phyloP scores from a whole-genome alignment of 1,140 invertebrate genomes.

The Bemisia tabaci region DNA sequence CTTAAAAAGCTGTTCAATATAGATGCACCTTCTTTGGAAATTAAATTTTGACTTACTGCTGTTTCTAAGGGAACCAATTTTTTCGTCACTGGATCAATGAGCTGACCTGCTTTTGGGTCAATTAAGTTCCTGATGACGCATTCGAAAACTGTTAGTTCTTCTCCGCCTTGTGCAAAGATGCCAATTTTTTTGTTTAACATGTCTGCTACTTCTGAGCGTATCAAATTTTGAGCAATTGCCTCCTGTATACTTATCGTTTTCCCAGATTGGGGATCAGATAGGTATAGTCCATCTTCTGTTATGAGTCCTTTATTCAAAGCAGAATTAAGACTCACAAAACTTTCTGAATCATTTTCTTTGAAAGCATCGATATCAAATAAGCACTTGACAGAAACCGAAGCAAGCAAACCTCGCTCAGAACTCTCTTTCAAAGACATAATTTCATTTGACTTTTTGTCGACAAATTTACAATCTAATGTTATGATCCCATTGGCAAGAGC shows the following conservation, averaged over 20 bases:
- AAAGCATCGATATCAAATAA: slow-evolving; percentile 88
- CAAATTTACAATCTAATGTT: slow-evolving; percentile 52
- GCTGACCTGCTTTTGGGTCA: slow-evolving; percentile 71
- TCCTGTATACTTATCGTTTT: slow-evolving; percentile 53
- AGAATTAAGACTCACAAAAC: slow-evolving; percentile 74
- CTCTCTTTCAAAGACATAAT: slow-evolving; percentile 58
- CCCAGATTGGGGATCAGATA: slow-evolving; percentile 57
- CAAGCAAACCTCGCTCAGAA: slow-evolving; percentile 72
- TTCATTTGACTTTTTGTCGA: slow-evolving; percentile 54
- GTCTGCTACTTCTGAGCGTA: slow-evolving; percentile 63
- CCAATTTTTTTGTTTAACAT: slow-evolving; percentile 71
- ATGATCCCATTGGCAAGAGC: slow-evolving; percentile 68
- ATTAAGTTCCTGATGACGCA: slow-evolving; percentile 68
- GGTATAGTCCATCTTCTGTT: slow-evolving; percentile 50
- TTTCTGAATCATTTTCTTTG: slow-evolving; percentile 59
- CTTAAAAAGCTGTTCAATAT: slow-evolving; percentile 67
- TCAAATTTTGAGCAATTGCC: slow-evolving; percentile 42
- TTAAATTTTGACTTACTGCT: slow-evolving; percentile 68
- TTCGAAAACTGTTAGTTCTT: slow-evolving; percentile 68
- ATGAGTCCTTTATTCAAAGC: slow-evolving; percentile 68
- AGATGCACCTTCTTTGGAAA: slow-evolving; percentile 71
- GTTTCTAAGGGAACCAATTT: slow-evolving; percentile 67
- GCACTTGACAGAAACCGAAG: slow-evolving; percentile 71
- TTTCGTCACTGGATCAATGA: slow-evolving; percentile 61
- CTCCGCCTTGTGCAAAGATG: slow-evolving; percentile 46